Evolutionary conservation across 1,140 invertebrate species (phyloP).

Genomic region (Odontomachus brunneus): DNA sequence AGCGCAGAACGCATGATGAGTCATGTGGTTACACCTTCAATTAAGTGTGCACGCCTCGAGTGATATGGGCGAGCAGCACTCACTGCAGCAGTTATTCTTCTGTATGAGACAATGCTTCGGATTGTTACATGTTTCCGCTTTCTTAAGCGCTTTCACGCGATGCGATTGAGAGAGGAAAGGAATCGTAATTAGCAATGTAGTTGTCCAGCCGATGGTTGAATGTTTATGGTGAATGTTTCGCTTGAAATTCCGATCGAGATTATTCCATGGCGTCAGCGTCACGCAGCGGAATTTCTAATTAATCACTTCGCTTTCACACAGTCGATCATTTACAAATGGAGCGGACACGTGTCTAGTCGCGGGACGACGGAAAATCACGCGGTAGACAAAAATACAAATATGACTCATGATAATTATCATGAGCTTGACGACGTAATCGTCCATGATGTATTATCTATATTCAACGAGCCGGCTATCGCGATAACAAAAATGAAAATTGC

Average conservation of each 20-base stretch:
- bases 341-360: not conserved
- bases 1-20: not conserved
- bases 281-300: not conserved
- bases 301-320: slow-evolving; percentile 22
- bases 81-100: not conserved
- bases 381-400: not conserved
- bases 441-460: no score
- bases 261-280: not conserved
- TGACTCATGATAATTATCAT: not conserved
- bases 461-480: no score
- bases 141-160: slow-evolving; percentile 49
- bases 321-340: not conserved
- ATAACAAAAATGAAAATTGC: no score
- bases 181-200: slow-evolving; percentile 23
- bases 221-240: not conserved
- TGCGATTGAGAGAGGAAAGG: not conserved
- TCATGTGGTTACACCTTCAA: not conserved
- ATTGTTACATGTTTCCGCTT: slow-evolving; percentile 38
- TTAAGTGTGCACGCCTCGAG: not conserved
- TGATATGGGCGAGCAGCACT: not conserved
- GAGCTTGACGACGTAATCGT: no score
- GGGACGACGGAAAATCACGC: not conserved
- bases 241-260: not conserved
- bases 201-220: not conserved
- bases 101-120: not conserved